phyloP scores from a whole-genome alignment of 2,113 vertebrate species.

The Globicephala melas region DNA sequence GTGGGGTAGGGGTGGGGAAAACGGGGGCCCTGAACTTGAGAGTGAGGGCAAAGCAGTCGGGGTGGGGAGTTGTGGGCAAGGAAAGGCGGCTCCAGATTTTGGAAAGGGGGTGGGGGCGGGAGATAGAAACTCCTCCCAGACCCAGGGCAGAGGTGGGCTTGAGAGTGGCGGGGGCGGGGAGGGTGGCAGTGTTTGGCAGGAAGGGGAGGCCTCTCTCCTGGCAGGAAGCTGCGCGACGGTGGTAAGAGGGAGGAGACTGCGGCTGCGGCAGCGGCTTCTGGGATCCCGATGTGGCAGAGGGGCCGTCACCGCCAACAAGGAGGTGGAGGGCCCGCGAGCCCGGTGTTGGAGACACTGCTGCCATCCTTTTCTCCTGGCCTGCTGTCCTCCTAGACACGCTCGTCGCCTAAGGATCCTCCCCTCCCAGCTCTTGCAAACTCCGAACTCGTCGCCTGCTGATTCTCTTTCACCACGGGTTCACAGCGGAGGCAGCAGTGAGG shows the following conservation, averaged over 20 bases:
- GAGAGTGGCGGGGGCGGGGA: background rate
- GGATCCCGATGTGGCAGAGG: conserved; percentile 80
- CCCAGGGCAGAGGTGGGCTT: too few species aligned
- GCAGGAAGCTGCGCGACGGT: conserved; percentile 60
- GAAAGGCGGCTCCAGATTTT: background rate
- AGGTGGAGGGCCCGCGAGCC: background rate
- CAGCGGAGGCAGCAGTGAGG: background rate
- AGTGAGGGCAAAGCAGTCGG: background rate
- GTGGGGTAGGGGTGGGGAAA: background rate
- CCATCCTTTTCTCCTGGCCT: background rate
- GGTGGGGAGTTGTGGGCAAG: background rate
- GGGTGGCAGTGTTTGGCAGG: background rate
- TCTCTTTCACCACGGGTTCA: background rate
- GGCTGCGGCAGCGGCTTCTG: background rate
- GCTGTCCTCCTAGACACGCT: background rate
- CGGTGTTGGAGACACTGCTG: background rate
- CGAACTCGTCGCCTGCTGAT: background rate
- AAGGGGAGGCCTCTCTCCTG: conserved; percentile 55
- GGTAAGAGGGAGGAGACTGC: conserved; percentile 57
- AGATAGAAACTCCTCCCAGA: background rate
- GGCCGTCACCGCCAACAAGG: conserved; percentile 79
- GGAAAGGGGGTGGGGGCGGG: background rate
- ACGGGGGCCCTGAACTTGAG: background rate
- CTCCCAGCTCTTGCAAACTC: background rate
- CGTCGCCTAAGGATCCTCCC: background rate